Base-by-base conservation (phyloP, 92 coral and sea anemone species). In the Parazoanthus swiftii region DNA sequence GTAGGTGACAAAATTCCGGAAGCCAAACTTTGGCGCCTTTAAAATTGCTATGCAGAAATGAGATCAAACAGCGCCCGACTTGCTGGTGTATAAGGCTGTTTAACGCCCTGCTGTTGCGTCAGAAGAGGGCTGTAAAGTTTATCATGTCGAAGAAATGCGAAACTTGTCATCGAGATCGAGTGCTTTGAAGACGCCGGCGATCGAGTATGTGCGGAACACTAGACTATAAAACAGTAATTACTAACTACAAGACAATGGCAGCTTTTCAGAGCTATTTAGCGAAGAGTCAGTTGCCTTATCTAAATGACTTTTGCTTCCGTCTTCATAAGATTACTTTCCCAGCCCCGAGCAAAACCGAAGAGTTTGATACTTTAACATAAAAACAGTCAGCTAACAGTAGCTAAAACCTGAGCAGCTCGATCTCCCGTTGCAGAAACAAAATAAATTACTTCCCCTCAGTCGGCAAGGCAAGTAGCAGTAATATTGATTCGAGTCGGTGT, bases 1-100 rank as follows among this genome's bases (percentile, higher is more conserved):
- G n/a, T 46, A 70, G 87, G 87, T 84, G 87, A 46, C 43, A 84
- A 84, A 33, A 84, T 6, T 20, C 18, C 77, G 79, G 46, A 68
- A 71, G 68, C 13, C 7, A 37, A 35, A 39, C 80, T 26, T 84
- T 35, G 21, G 63, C 87, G 79, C 67, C 63, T 68, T 7, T 63
- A 26, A 46, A 46, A 33, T 79, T 79, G 21, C 25, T 56, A 21
- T 56, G 83, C 46, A 51, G 18, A 50, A n/a, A n/a, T 8, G 23
- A 43, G 43, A 48, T n/a, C 39, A 20, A 77, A 77, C 54, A 39
- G 37, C n/a, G 26, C 81, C 25, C 26, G 26, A 46, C 39, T 25
- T 50, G 21, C 21, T 48, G 54, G 56, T 42, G 36, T 15, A 21
- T 51, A 29, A 20, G 59, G 14, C 9, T 54, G 59, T 3, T 54